Percentiles rank a stretch among this genome's conserved stretches.
These are phyloP conservation scores for Ceuthmochares aereus DNA, from an alignment of 2,113 vertebrate genomes.

Conservation along the genomic window DNA sequence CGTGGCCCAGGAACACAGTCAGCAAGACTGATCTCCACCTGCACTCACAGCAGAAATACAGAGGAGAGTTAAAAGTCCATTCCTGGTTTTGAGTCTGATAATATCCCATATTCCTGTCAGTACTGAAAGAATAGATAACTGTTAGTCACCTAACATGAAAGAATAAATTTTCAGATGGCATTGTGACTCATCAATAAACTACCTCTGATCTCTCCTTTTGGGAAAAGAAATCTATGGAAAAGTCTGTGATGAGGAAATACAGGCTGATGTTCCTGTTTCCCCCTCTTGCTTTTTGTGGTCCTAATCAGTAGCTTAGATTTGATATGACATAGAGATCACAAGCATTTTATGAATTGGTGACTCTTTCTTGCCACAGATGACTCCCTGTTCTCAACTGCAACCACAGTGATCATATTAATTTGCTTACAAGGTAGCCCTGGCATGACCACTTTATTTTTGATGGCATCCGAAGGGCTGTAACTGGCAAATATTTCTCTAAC, in stretches of 20 bases:
- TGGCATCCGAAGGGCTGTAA: neutral
- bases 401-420: neutral
- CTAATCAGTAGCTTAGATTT: neutral
- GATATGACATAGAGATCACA: neutral
- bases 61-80: neutral
- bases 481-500: neutral
- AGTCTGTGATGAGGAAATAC: neutral
- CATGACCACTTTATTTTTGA: neutral
- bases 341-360: neutral
- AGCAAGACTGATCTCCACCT: neutral
- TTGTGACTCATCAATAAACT: neutral
- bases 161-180: neutral
- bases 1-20: neutral
- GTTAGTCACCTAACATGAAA: neutral
- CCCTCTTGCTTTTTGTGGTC: fast-evolving
- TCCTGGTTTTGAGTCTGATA: neutral
- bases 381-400: neutral
- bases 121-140: neutral
- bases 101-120: neutral
- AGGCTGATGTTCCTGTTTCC: fast-evolving
- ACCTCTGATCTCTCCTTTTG: neutral
- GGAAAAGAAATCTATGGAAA: neutral
- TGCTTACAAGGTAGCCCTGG: neutral
- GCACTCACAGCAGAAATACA: neutral
- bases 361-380: neutral